These are phyloP conservation scores for Okamejei kenojei DNA, from an alignment of 2,797 vertebrate genomes.

Conservation along the genomic window DNA sequence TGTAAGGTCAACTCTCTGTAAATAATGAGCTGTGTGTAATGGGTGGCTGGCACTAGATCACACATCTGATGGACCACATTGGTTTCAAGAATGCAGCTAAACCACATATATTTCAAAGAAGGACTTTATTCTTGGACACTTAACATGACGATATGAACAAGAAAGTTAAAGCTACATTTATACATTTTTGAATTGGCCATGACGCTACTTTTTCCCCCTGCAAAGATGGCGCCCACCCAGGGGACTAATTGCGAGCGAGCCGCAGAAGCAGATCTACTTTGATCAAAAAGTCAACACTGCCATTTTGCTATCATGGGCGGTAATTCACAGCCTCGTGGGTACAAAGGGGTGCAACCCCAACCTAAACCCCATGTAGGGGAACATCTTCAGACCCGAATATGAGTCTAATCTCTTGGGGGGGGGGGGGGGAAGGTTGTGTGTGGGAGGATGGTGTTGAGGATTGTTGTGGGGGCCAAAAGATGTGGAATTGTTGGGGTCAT, in stretches of 20 bases:
- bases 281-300: not conserved
- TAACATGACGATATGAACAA: not conserved
- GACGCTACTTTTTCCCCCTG: too few species aligned
- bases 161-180: not conserved
- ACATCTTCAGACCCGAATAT: not conserved
- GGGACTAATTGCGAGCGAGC: too few species aligned
- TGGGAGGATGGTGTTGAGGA: too few species aligned
- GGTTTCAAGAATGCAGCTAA: not conserved
- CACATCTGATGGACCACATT: not conserved
- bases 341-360: not conserved
- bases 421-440: not conserved
- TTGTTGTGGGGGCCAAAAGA: not conserved
- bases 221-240: too few species aligned
- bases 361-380: not conserved
- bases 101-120: not conserved
- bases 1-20: slow-evolving; percentile 20
- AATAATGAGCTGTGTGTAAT: slow-evolving; percentile 16
- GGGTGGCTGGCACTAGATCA: slow-evolving; percentile 3
- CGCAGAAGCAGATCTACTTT: not conserved
- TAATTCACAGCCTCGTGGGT: not conserved
- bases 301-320: not conserved
- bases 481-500: too few species aligned
- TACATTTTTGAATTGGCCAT: not conserved
- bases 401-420: not conserved
- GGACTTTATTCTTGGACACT: not conserved